A percentile compares a stretch with the other conserved stretches of the same genome.
phyloP scores from a whole-genome alignment of 2,797 vertebrate genomes.

The Pogoniulus pusillus region DNA sequence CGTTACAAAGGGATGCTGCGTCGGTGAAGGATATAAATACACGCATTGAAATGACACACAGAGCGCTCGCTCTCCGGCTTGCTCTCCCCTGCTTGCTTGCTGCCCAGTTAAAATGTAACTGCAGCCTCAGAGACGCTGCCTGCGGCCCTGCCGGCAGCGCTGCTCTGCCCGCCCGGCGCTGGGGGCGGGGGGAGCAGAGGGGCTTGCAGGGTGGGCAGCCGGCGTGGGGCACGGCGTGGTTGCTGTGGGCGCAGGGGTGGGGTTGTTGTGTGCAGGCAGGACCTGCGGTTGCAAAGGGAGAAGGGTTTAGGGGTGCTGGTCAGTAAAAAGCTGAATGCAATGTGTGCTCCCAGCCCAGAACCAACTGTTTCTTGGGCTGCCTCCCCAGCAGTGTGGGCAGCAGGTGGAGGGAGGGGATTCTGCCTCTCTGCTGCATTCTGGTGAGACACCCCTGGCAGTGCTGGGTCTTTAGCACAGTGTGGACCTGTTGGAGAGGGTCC shows the following conservation, averaged over 20 bases:
- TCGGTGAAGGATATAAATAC: slow-evolving; percentile 57
- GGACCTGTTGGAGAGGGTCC: background rate
- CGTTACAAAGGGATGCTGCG: slow-evolving; percentile 53
- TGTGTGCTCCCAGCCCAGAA: background rate
- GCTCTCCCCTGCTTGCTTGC: background rate
- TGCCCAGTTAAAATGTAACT: background rate
- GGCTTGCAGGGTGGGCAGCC: background rate
- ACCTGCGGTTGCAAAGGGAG: background rate
- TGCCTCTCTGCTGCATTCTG: background rate
- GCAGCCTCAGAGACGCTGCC: background rate
- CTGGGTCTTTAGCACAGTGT: background rate
- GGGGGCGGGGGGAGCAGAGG: background rate
- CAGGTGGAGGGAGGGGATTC: background rate
- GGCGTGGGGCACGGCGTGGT: fast-evolving
- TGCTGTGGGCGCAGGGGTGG: background rate
- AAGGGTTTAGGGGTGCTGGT: background rate
- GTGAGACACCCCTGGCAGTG: background rate
- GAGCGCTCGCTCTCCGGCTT: background rate
- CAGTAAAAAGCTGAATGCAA: background rate
- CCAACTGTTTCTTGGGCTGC: no score
- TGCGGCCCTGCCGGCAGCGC: fast-evolving
- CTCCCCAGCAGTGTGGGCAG: background rate
- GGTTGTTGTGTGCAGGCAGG: fast-evolving
- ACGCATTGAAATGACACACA: background rate
- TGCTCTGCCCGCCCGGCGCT: fast-evolving